Evolutionary conservation across 2,888 invertebrate genomes (phyloP), one percentile per base, ranked within the genome.

Genomic region (Isoperla grammatica): DNA sequence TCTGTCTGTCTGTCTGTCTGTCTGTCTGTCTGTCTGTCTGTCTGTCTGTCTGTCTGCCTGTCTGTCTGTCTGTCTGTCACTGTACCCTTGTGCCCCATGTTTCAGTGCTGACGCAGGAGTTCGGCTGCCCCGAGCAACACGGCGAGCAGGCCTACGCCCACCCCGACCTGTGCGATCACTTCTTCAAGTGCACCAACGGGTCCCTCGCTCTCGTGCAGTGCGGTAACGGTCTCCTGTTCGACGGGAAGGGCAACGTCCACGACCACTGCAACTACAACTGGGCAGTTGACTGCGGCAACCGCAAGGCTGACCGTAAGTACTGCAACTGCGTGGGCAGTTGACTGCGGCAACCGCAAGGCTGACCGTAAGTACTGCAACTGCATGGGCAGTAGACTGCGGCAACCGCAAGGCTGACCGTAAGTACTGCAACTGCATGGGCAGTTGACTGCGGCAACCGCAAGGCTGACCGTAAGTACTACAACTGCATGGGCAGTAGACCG

Each of bases 391-490:
- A 2, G 84, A 93, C 65, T 95, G 94, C 71, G 92, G 88, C 54
- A 77, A 82, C 58, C 84, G 91, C 68, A 86, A 88, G 72, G 85
- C 85, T 69, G 90, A 92, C 69, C 75, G 91, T 92, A 87, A 94
- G 73, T 92, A 94, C 77, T 95, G 95, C 81, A 93, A 93, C 79
- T 95, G 94, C 77, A 80, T 95, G 95, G 95, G 93, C 89, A 11
- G 93, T 88, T 2, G 84, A 93, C 65, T 95, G 94, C 71, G 92
- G 88, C 54, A 77, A 82, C 58, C 84, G 91, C 68, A 86, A 88
- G 72, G 85, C 85, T 69, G 90, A 92, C 69, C 75, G 91, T 92
- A n/a, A n/a, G n/a, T n/a, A n/a, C n/a, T n/a, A n/a, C 72, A 92
- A 93, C 73, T 94, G 94, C 60, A 90, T 91, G 71, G 94, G 94